A percentile compares a stretch with the other conserved stretches of the same genome.
Conservation (phyloP, 2,797 vertebrate species). For the Harpagifer antarcticus region DNA sequence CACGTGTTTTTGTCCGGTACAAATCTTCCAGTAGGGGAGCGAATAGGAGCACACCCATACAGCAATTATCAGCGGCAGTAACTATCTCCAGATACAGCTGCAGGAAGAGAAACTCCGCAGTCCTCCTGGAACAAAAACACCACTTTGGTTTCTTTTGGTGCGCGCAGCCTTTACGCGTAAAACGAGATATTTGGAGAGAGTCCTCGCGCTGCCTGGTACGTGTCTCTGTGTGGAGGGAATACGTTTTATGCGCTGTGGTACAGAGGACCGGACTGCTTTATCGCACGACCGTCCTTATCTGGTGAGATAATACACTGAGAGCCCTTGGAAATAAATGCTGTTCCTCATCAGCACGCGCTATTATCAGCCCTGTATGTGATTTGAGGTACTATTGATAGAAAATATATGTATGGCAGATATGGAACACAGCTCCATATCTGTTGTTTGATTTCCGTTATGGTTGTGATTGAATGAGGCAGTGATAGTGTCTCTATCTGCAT, state of each 20-base stretch:
- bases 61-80: slow-evolving; percentile 78
- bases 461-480: slow-evolving; percentile 57
- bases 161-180: slow-evolving; percentile 44
- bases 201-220: slow-evolving; percentile 19
- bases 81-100: slow-evolving; percentile 61
- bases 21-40: slow-evolving; percentile 77
- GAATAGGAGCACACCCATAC: slow-evolving; percentile 77
- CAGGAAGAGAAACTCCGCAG: slow-evolving; percentile 22
- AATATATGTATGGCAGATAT: slow-evolving; percentile 59
- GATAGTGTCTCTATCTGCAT: slow-evolving; percentile 58
- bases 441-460: slow-evolving; percentile 56
- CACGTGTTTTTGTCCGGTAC: slow-evolving; percentile 84
- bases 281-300: slow-evolving; percentile 84
- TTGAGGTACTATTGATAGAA: slow-evolving; percentile 74
- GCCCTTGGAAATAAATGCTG: slow-evolving; percentile 70
- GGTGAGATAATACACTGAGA: slow-evolving; percentile 83
- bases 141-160: not conserved
- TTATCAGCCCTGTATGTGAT: slow-evolving; percentile 79
- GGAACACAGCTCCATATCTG: slow-evolving; percentile 51
- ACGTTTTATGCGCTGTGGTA: slow-evolving; percentile 37
- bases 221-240: slow-evolving; percentile 56
- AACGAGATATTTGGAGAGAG: slow-evolving; percentile 25
- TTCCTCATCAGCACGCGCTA: slow-evolving; percentile 51
- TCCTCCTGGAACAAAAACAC: slow-evolving; percentile 16
- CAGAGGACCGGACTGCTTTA: slow-evolving; percentile 74